Evolutionary conservation across 2,797 vertebrate genomes (phyloP).

Genomic region (Scleropages formosus): DNA sequence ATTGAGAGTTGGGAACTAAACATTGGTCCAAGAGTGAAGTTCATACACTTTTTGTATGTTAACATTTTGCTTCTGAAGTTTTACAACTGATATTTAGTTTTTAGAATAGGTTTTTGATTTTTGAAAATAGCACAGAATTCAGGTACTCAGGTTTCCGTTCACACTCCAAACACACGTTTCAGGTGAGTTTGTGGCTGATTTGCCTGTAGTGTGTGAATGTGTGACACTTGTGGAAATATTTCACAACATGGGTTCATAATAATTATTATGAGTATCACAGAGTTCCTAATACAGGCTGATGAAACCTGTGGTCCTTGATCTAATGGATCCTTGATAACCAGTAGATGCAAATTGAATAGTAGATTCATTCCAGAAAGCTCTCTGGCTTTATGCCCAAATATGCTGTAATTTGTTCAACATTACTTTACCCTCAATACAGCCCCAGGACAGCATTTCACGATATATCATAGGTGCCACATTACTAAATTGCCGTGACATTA

Average conservation of each 20-base stretch:
- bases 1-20: too few relatives aligned
- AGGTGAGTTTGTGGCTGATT: too few relatives aligned
- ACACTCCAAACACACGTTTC: too few relatives aligned
- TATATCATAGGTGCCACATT: not conserved
- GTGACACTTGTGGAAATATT: too few relatives aligned
- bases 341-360: slow-evolving; percentile 44
- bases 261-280: not conserved
- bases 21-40: too few relatives aligned
- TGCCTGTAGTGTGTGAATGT: too few relatives aligned
- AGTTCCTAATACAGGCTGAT: slow-evolving; percentile 26
- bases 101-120: not conserved
- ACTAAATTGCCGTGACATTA: not conserved
- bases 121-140: not conserved
- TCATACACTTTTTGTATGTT: too few relatives aligned
- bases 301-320: slow-evolving; percentile 35
- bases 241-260: not conserved
- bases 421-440: slow-evolving; percentile 4
- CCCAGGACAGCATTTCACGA: not conserved
- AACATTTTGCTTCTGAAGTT: too few relatives aligned
- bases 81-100: too few relatives aligned
- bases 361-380: slow-evolving; percentile 29
- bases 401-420: slow-evolving; percentile 34
- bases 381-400: slow-evolving; percentile 35
- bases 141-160: not conserved
- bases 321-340: slow-evolving; percentile 41